These are phyloP conservation scores for Cryptomyrus ogoouensis DNA, from an alignment of 2,113 vertebrate species.

Conservation along the genomic window DNA sequence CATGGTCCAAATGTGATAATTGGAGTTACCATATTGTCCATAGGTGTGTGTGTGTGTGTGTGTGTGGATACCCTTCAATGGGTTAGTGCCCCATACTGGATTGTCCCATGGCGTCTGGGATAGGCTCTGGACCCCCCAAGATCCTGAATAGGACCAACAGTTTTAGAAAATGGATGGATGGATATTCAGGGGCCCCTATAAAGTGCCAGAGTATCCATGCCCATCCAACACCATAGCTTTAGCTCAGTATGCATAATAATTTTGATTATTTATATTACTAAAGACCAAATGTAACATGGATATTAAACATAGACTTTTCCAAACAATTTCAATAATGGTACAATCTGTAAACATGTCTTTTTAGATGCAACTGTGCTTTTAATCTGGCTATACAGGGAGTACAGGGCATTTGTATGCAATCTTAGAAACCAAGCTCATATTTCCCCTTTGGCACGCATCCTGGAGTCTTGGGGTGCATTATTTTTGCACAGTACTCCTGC, in stretches of 20 bases:
- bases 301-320: not conserved
- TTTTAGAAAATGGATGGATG: not conserved
- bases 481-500: not conserved
- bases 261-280: not conserved
- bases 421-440: not conserved
- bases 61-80: not conserved
- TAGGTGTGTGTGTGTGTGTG: too few relatives aligned
- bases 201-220: not conserved
- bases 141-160: not conserved
- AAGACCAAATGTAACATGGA: not conserved
- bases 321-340: not conserved
- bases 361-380: not conserved
- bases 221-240: not conserved
- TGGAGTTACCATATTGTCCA: too few relatives aligned
- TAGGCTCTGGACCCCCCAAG: not conserved
- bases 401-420: not conserved
- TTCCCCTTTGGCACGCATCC: not conserved
- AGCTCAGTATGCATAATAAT: not conserved
- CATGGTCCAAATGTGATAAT: too few relatives aligned
- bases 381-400: not conserved
- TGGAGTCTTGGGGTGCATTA: not conserved
- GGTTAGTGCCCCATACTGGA: not conserved
- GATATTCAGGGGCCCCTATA: not conserved
- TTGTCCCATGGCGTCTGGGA: not conserved
- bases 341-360: not conserved